phyloP scores from a whole-genome alignment of 2,888 invertebrate species.

The Drosophila barbarae region DNA sequence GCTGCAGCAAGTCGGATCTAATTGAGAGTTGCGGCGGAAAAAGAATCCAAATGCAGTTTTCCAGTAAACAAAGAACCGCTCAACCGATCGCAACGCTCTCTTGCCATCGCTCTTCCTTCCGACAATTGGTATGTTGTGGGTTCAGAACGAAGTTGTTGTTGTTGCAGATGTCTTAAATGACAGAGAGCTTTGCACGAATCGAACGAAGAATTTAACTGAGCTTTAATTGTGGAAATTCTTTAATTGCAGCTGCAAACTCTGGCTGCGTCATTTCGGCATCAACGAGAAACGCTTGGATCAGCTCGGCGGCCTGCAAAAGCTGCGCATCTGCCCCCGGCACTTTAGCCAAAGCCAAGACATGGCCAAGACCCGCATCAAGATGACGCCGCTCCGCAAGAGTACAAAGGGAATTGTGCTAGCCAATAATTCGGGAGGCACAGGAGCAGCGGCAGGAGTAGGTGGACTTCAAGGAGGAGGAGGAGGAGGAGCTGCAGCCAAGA shows the following conservation, averaged over 20 bases:
- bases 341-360: constrained; percentile 67
- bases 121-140: constrained; percentile 26
- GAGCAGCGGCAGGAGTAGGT: constrained; percentile 21
- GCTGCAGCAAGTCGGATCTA: constrained; percentile 62
- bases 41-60: constrained; percentile 59
- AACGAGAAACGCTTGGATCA: constrained; percentile 56
- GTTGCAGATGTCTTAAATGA: neutral
- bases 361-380: constrained; percentile 77
- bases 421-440: neutral
- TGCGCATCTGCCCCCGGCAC: constrained; percentile 72
- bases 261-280: constrained; percentile 72
- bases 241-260: constrained; percentile 71
- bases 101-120: neutral
- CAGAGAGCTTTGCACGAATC: constrained; percentile 30
- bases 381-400: constrained; percentile 72
- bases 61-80: constrained; percentile 76
- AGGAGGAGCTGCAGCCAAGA: constrained; percentile 34
- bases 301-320: constrained; percentile 66
- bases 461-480: constrained; percentile 12
- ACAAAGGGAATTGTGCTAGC: constrained; percentile 55
- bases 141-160: neutral
- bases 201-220: constrained; percentile 40
- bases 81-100: constrained; percentile 62
- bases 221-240: constrained; percentile 15
- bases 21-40: constrained; percentile 58